Evolutionary conservation across 1,140 invertebrate species (phyloP).

Genomic region (Heliothis subflexa): DNA sequence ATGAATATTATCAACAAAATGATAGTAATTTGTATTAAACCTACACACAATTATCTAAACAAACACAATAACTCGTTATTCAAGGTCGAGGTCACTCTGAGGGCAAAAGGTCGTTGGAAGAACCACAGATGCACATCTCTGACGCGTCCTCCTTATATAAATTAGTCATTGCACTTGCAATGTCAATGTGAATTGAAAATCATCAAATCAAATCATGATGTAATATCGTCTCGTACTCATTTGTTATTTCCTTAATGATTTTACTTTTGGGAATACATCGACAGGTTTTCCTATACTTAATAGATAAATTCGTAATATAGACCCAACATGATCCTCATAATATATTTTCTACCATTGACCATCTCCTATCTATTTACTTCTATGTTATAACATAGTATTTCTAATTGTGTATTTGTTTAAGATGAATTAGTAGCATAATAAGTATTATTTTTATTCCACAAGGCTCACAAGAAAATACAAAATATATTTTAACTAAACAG

Average conservation of each 20-base stretch:
- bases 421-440: too few species aligned
- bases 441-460: too few species aligned
- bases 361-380: too few species aligned
- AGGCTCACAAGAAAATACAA: neutral
- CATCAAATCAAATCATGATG: neutral
- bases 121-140: constrained; percentile 2
- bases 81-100: constrained; percentile 9
- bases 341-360: too few species aligned
- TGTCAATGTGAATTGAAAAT: neutral
- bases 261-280: too few species aligned
- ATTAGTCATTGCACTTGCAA: constrained; percentile 4
- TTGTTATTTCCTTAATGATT: too few species aligned
- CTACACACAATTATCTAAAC: neutral
- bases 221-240: too few species aligned
- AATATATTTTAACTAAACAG: neutral
- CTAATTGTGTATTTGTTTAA: too few species aligned
- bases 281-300: too few species aligned
- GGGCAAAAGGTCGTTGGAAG: constrained; percentile 23
- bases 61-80: constrained; percentile 8
- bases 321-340: too few species aligned
- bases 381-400: too few species aligned
- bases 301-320: too few species aligned
- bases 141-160: neutral
- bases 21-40: constrained; percentile 3
- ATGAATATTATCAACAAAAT: constrained; percentile 18